Conservation (phyloP, 2,888 invertebrate genomes). For the Mythimna vitellina region DNA sequence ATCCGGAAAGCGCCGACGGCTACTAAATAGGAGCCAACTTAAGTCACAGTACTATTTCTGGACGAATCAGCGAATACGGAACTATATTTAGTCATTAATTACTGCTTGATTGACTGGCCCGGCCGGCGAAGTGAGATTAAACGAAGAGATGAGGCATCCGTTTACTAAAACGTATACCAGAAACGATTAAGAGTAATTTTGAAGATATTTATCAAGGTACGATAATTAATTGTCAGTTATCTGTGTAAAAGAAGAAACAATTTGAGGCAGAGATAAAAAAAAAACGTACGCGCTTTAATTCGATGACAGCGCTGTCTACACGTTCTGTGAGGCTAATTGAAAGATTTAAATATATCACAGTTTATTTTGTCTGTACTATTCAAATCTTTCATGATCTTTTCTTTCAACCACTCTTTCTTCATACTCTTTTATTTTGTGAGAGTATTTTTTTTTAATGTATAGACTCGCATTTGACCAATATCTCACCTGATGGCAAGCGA, state of each 20-base stretch:
- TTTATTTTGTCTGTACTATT: conserved; percentile 45
- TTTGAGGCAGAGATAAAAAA: conserved; percentile 13
- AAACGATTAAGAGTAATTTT: conserved; percentile 15
- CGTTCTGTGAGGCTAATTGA: conserved; percentile 56
- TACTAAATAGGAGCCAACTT: conserved; percentile 66
- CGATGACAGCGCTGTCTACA: conserved; percentile 68
- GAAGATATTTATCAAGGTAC: conserved; percentile 5
- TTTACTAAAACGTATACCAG: conserved; percentile 18
- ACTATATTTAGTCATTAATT: conserved; percentile 49
- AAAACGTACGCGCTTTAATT: conserved; percentile 57
- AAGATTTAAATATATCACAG: conserved; percentile 58
- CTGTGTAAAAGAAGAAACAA: conserved; percentile 25
- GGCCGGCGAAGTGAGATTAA: conserved; percentile 18
- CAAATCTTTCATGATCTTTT: conserved; percentile 26
- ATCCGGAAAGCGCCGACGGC: conserved; percentile 67
- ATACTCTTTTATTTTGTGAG: conserved; percentile 20
- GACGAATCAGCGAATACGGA: conserved; percentile 48
- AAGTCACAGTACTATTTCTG: conserved; percentile 58
- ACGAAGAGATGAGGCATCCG: neutral
- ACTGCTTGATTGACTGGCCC: conserved; percentile 45
- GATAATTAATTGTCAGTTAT: conserved; percentile 31
- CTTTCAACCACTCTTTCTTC: conserved; percentile 23
- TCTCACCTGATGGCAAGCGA: too few relatives aligned
- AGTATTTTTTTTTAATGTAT: too few relatives aligned
- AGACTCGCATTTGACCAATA: too few relatives aligned